phyloP scores from a whole-genome alignment of 2,797 vertebrate species.

The Coranthus polyacanthus region DNA sequence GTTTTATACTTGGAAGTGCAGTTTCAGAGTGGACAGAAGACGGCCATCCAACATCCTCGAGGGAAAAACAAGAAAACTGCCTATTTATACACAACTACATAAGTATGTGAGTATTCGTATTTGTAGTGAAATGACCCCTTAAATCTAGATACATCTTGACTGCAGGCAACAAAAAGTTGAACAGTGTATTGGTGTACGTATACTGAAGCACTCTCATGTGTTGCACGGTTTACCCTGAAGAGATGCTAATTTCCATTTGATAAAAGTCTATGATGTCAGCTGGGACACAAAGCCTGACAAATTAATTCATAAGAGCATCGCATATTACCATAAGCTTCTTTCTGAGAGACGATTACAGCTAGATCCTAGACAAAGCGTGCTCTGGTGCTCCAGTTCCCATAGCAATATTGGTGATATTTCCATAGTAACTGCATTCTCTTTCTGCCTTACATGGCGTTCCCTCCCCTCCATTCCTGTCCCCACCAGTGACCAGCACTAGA shows the following conservation, averaged over 20 bases:
- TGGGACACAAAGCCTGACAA: conserved; percentile 75
- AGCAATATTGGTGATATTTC: conserved; percentile 72
- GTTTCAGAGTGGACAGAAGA: no score
- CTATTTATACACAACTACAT: background rate
- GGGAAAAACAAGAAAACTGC: background rate
- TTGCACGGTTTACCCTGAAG: conserved; percentile 41
- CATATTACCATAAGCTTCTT: conserved; percentile 79
- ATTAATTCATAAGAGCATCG: conserved; percentile 78
- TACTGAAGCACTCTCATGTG: conserved; percentile 30
- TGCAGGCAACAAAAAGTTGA: conserved; percentile 30
- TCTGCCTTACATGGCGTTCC: conserved; percentile 16
- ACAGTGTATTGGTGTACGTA: background rate
- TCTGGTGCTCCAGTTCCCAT: conserved; percentile 70
- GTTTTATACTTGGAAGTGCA: background rate
- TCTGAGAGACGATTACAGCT: conserved; percentile 73
- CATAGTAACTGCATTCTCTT: conserved; percentile 72
- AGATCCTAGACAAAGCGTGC: conserved; percentile 63
- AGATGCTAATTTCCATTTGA: conserved; percentile 73
- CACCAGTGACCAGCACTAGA: conserved; percentile 40
- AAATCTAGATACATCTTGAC: conserved; percentile 34
- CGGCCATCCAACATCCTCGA: background rate
- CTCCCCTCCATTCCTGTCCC: background rate
- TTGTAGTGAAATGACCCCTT: conserved; percentile 15
- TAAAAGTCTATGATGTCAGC: conserved; percentile 75
- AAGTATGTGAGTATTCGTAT: background rate